phyloP scores from a whole-genome alignment of 2,113 vertebrate genomes.

The Gadus chalcogrammus region DNA sequence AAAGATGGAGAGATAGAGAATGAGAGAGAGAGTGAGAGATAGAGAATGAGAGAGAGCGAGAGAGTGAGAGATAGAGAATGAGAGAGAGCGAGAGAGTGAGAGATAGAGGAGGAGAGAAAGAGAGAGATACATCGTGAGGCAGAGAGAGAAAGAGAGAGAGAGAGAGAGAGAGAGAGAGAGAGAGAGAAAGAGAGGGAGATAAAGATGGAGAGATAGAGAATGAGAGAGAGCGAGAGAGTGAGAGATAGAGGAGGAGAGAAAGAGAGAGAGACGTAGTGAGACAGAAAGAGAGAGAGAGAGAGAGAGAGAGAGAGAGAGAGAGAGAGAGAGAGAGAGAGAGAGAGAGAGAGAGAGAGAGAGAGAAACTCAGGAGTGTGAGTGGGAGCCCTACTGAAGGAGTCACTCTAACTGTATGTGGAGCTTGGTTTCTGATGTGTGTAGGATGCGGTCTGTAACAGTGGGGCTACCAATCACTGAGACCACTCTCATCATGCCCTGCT shows the following conservation, averaged over 20 bases:
- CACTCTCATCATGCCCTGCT: constrained; percentile 41
- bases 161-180: constrained; percentile 11
- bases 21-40: neutral
- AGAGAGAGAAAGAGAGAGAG: neutral
- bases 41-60: too few relatives aligned
- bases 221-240: too few relatives aligned
- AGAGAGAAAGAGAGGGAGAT: neutral
- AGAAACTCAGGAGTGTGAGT: constrained; percentile 9
- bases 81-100: too few relatives aligned
- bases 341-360: constrained; percentile 1
- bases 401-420: constrained; percentile 53
- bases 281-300: neutral
- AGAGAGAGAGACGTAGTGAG: neutral
- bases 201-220: neutral
- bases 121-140: too few relatives aligned
- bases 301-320: neutral
- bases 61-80: constrained; percentile 5
- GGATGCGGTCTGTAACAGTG: constrained; percentile 53
- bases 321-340: neutral
- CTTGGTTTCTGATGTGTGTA: constrained; percentile 54
- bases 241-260: too few relatives aligned
- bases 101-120: constrained; percentile 2
- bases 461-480: constrained; percentile 31
- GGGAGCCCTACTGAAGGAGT: constrained; percentile 50
- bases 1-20: neutral